Evolutionary conservation across 2,113 vertebrate genomes (phyloP).

Genomic region (Sphaerodactylus townsendi): DNA sequence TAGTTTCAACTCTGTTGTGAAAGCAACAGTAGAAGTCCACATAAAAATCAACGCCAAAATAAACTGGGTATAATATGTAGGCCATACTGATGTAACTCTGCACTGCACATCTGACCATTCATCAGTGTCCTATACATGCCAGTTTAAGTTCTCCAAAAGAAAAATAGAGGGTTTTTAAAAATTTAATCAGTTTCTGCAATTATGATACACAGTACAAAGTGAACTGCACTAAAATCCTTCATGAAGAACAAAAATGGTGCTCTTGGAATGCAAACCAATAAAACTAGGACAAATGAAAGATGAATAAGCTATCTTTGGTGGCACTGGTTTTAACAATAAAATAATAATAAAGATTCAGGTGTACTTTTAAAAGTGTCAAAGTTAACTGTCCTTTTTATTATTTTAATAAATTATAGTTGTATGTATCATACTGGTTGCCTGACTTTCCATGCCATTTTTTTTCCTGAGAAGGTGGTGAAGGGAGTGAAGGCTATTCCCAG

Average conservation of each 20-base stretch:
- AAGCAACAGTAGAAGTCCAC: not conserved
- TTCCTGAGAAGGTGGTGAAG: constrained; percentile 3
- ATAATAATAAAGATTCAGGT: not conserved
- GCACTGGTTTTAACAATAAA: not conserved
- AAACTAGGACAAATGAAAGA: not conserved
- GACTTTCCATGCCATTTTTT: constrained; percentile 12
- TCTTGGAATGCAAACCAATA: not conserved
- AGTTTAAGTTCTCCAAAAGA: not conserved
- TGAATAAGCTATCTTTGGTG: not conserved
- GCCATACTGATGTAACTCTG: too few species aligned
- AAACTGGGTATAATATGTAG: constrained; percentile 22
- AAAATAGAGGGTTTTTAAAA: not conserved
- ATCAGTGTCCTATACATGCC: constrained; percentile 22
- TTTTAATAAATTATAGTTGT: not conserved
- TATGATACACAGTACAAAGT: not conserved
- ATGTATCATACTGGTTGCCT: not conserved
- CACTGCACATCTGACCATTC: constrained; percentile 17
- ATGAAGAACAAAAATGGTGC: not conserved
- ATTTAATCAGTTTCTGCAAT: not conserved
- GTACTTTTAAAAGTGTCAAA: not conserved
- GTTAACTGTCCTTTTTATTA: not conserved
- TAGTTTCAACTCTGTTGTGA: not conserved
- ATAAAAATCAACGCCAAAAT: constrained; percentile 39
- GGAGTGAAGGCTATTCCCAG: not conserved
- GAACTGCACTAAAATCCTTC: not conserved